Conservation (phyloP, 2,888 invertebrate genomes). For the Cyrtodaria siliqua region DNA sequence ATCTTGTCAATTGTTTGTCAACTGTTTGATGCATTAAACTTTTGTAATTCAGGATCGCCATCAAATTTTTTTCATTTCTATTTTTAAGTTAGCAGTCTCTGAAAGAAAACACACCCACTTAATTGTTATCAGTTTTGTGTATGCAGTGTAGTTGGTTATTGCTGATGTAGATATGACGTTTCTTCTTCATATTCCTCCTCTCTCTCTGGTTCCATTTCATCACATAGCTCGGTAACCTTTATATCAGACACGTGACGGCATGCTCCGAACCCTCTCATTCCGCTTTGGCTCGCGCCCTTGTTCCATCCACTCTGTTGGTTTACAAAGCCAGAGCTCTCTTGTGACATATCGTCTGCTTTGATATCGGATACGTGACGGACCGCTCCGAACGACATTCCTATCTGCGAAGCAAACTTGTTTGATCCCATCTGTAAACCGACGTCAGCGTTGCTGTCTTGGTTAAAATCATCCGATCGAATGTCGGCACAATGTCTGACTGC, state of each 20-base stretch:
- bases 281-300: constrained; percentile 77
- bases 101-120: too few species aligned
- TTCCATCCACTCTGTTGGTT: constrained; percentile 78
- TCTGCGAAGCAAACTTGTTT: constrained; percentile 80
- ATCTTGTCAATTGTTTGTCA: too few species aligned
- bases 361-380: constrained; percentile 76
- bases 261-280: constrained; percentile 75
- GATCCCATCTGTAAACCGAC: constrained; percentile 78
- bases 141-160: too few species aligned
- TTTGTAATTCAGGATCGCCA: too few species aligned
- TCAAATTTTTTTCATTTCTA: too few species aligned
- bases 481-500: constrained; percentile 83
- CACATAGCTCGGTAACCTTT: constrained; percentile 54
- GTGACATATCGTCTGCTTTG: constrained; percentile 45
- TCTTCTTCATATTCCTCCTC: constrained; percentile 13
- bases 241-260: constrained; percentile 80
- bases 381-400: constrained; percentile 77
- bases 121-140: too few species aligned
- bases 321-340: constrained; percentile 68
- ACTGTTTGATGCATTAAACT: too few species aligned
- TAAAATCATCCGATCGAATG: constrained; percentile 80
- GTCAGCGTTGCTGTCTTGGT: constrained; percentile 64
- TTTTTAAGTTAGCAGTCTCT: too few species aligned
- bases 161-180: too few species aligned
- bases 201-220: constrained; percentile 46